Evolutionary conservation across 2,888 invertebrate genomes (phyloP), one percentile per base, ranked within the genome.

Genomic region (Sussaba pulchella): DNA sequence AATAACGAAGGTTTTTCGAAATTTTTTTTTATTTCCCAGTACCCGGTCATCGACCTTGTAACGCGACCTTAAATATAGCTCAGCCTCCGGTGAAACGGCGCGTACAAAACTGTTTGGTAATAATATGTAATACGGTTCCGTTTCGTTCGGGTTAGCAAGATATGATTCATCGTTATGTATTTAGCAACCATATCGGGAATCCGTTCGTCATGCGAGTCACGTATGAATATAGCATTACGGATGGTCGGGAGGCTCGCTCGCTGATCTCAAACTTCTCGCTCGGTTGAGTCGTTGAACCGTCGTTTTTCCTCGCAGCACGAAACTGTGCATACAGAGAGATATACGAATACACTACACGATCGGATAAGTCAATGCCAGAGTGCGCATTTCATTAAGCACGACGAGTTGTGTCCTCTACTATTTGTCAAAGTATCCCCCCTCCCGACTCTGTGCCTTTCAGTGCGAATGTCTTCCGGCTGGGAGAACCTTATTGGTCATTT

Each of bases 141-240:
- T 41, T 43, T 43, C 67, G 67, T 69, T 69, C 54, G 52, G 54
- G 39, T 24, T 24, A 24, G 67, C 41, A 24, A 54, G 41, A 17
- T 17, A 26, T 4, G 10, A 54, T 69, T 69, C 26, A 54, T 31
- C 67, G 39, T 41, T 19, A 54, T 41, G 41, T 54, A 43, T 54
- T 69, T 54, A 54, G 52, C 24, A 54, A 69, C 54, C 67, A 54
- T 54, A 54, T 54, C 52, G 21, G 39, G 52, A 54, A 24, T 43
- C 67, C 67, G 52, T 67, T 52, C 14, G 21, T 39, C 52, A 17
- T 39, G 71, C 64, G 72, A 52, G 64, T 78, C 54, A 69, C 47
- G 72, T 70, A 50, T 67, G 14, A 8, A 80, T 71, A 19, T 76
- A 67, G 61, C 76, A 76, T 76, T 61, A 52, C 59, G 21, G 17